Conservation (phyloP, 2,113 vertebrate genomes). For the Syngnathus typhle region DNA sequence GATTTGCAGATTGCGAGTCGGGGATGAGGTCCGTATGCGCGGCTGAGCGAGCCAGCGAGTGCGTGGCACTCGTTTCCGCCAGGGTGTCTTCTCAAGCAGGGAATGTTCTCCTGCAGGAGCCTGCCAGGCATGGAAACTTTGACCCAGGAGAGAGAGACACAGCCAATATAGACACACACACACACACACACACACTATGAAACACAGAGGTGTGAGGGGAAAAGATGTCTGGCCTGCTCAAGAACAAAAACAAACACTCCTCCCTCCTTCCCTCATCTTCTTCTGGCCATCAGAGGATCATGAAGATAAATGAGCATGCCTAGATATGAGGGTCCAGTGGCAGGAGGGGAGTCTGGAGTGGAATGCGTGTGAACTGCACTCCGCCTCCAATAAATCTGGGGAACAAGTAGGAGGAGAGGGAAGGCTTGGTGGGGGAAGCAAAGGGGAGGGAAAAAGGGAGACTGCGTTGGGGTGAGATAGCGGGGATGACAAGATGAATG, state of each 20-base stretch:
- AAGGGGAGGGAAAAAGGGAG: slow-evolving; percentile 12
- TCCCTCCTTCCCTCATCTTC: slow-evolving; percentile 11
- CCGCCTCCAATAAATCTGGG: slow-evolving; percentile 62
- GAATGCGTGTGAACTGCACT: slow-evolving; percentile 70
- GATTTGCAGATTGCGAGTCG: slow-evolving; percentile 54
- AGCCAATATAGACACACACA: slow-evolving; percentile 21
- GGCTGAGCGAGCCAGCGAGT: slow-evolving; percentile 43
- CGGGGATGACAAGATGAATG: slow-evolving; percentile 45
- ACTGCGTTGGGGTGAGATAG: slow-evolving; percentile 34
- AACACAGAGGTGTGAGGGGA: slow-evolving; percentile 22
- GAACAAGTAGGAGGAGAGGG: slow-evolving; percentile 47
- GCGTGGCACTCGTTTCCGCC: slow-evolving; percentile 31
- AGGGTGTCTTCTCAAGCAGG: slow-evolving; percentile 55
- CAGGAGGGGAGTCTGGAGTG: slow-evolving; percentile 46
- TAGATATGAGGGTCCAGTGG: slow-evolving; percentile 58
- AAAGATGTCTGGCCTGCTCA: slow-evolving; percentile 34
- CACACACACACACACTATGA: slow-evolving; percentile 11
- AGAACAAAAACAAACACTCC: slow-evolving; percentile 48
- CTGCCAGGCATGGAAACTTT: slow-evolving; percentile 72
- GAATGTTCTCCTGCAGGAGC: slow-evolving; percentile 51
- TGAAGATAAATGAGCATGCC: slow-evolving; percentile 54
- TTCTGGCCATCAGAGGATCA: slow-evolving; percentile 39
- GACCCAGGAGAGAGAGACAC: slow-evolving; percentile 49
- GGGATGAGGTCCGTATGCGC: slow-evolving; percentile 36
- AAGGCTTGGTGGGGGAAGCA: slow-evolving; percentile 22